Evolutionary conservation across 2,797 vertebrate species (phyloP), one percentile per base, ranked within the genome.

Genomic region (Todus mexicanus): DNA sequence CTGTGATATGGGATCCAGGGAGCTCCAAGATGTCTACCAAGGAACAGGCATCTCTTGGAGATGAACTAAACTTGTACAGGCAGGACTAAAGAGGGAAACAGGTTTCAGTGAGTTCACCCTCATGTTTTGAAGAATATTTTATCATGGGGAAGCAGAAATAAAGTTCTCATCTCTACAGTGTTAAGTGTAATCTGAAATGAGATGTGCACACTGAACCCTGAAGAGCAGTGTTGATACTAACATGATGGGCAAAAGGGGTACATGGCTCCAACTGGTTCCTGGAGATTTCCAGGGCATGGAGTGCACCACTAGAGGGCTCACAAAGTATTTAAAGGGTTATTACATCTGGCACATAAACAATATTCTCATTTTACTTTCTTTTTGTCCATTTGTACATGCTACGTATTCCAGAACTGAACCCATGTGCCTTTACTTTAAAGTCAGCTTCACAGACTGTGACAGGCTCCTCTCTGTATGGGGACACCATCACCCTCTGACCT

Each of bases 251-350:
- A 18, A 50, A 26, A 22, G 35, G 38, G 15, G 23, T 47, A 25
- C 22, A 14, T 7, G n/a, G 22, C 59, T 79, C 35, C 71, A 25
- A 63, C 17, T 16, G n/a, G 20, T 29, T 90, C 74, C 53, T 7
- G 9, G 42, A 50, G n/a, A 33, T 26, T 89, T 33, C 82, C 75
- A 54, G 68, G 75, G 42, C 61, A 11, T 1, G 31, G 50, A 60
- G 78, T 80, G 48, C 42, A 37, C 92, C 89, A 54, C 94, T 94
- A 95, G 95, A 89, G 96, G 95, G 93, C 93, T 94, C 92, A 85
- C 75, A 7, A 20, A 69, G 54, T 68, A 43, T 80, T 85, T 57
- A 23, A 83, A 85, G 89, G 79, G 63, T 48, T 72, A 40, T 57
- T 54, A 12, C 22, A 29, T 4, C 15, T 25, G 15, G 3, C 4